These are phyloP conservation scores for Chrysolina americana DNA, from an alignment of 2,888 invertebrate species.

Conservation along the genomic window DNA sequence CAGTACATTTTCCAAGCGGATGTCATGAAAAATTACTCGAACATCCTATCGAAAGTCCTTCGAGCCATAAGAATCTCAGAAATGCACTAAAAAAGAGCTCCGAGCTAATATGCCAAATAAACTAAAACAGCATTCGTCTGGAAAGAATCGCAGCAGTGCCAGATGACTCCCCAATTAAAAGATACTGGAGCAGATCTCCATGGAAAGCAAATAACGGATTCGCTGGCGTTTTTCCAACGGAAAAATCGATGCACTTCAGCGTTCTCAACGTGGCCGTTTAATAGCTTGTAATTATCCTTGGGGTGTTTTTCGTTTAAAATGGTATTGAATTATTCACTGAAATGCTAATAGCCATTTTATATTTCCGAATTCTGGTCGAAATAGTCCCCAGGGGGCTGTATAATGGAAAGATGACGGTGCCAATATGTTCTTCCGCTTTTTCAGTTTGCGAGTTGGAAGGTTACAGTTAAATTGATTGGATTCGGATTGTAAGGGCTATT, in stretches of 20 bases:
- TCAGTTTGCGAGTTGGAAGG: not conserved
- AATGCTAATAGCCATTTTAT: not conserved
- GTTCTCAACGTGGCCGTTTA: not conserved
- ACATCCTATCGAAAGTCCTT: too few relatives aligned
- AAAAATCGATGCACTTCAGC: not conserved
- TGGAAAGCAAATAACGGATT: not conserved
- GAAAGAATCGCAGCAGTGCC: not conserved
- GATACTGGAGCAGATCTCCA: not conserved
- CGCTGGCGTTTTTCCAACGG: not conserved
- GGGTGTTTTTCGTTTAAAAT: not conserved
- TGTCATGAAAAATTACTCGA: too few relatives aligned
- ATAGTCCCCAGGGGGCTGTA: not conserved
- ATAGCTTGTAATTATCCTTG: constrained; percentile 5
- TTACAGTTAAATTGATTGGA: too few relatives aligned
- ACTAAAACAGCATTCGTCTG: not conserved
- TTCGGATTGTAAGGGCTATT: too few relatives aligned
- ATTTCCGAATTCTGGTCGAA: not conserved
- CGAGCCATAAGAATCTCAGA: too few relatives aligned
- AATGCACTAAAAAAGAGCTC: not conserved
- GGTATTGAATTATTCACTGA: constrained; percentile 6
- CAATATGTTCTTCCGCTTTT: not conserved
- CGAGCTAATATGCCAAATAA: not conserved
- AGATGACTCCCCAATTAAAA: constrained; percentile 8
- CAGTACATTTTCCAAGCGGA: too few relatives aligned
- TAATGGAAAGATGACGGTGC: not conserved